These are phyloP conservation scores for Pangasius djambal DNA, from an alignment of 2,797 vertebrate species.

Conservation along the genomic window DNA sequence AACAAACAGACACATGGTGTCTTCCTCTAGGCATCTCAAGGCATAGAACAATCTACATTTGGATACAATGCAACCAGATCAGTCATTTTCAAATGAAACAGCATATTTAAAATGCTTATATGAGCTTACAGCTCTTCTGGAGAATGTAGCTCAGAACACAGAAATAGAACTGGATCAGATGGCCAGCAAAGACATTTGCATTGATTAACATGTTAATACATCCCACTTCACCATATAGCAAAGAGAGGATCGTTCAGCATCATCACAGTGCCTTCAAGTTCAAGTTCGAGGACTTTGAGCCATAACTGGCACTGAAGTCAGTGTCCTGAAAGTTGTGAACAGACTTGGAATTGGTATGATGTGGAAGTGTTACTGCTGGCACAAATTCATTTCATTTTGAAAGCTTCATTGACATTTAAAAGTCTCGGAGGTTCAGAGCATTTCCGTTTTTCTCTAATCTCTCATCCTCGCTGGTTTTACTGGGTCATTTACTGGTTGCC, in stretches of 20 bases:
- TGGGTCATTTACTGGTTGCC: slow-evolving; percentile 18
- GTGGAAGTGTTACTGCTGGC: slow-evolving; percentile 25
- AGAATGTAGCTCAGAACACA: not conserved
- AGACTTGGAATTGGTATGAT: slow-evolving; percentile 38
- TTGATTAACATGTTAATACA: slow-evolving; percentile 6
- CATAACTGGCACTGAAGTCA: not conserved
- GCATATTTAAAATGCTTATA: not conserved
- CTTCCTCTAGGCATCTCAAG: not conserved
- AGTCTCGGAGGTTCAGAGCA: slow-evolving; percentile 38
- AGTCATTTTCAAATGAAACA: not conserved
- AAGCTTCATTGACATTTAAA: slow-evolving; percentile 26
- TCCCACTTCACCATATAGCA: not conserved
- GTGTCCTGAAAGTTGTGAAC: slow-evolving; percentile 24
- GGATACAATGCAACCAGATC: not conserved
- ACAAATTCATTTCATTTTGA: slow-evolving; percentile 7
- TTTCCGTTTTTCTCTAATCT: slow-evolving; percentile 15
- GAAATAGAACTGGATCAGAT: slow-evolving; percentile 31
- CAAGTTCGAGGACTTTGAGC: not conserved
- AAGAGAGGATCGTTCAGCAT: not conserved
- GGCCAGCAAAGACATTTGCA: slow-evolving; percentile 14
- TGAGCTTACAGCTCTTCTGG: not conserved
- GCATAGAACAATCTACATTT: not conserved
- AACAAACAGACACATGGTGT: not conserved
- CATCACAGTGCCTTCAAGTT: slow-evolving; percentile 13
- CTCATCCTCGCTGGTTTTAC: slow-evolving; percentile 33